Evolutionary conservation across 1,140 invertebrate genomes (phyloP).

Genomic region (Drosophila ambigua): DNA sequence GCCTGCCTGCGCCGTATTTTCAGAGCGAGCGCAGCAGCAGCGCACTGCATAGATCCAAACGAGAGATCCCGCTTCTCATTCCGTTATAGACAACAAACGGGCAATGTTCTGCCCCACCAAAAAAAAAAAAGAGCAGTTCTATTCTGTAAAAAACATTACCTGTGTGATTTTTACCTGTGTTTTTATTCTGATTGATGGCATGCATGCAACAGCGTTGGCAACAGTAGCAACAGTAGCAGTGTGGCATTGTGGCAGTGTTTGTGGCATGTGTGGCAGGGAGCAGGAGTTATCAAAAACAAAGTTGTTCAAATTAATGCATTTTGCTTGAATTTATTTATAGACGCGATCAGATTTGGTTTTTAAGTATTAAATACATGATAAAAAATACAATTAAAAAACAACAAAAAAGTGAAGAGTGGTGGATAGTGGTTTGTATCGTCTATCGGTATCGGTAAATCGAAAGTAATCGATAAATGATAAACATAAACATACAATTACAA

Average conservation of each 20-base stretch:
- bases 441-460: conserved; percentile 16
- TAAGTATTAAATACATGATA: conserved; percentile 78
- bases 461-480: conserved; percentile 54
- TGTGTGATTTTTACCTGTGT: conserved; percentile 26
- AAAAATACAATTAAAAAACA: conserved; percentile 80
- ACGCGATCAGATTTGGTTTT: conserved; percentile 62
- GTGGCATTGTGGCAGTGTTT: conserved; percentile 33
- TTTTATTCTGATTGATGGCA: conserved; percentile 41
- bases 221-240: conserved; percentile 23
- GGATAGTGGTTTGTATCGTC: conserved; percentile 5
- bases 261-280: conserved; percentile 11
- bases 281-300: conserved; percentile 57
- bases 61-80: conserved; percentile 38
- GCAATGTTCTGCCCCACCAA: conserved; percentile 4
- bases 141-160: conserved; percentile 20
- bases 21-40: conserved; percentile 39
- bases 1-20: conserved; percentile 47
- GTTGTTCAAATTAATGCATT: conserved; percentile 56
- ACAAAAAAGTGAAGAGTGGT: conserved; percentile 24
- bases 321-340: conserved; percentile 73
- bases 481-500: conserved; percentile 63
- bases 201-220: conserved; percentile 46
- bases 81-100: conserved; percentile 65
- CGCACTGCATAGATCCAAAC: conserved; percentile 53
- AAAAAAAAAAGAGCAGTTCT: conserved; percentile 29